phyloP scores from a whole-genome alignment of 2,113 vertebrate species.

The Phaetusa simplex region DNA sequence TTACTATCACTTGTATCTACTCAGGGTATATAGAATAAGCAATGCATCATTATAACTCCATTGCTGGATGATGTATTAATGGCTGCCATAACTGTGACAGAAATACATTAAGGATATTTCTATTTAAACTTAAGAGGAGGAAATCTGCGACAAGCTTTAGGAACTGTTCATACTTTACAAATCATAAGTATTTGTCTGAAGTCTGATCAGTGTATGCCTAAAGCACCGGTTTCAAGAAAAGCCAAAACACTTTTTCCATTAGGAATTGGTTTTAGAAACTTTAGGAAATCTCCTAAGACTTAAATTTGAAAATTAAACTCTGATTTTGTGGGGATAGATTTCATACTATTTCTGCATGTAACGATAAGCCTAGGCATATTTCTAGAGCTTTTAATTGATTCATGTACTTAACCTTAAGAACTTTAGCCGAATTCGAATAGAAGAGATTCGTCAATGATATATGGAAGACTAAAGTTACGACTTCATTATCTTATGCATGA shows the following conservation, averaged over 20 bases:
- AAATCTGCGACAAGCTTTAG: not conserved
- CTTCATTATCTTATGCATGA: not conserved
- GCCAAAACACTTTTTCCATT: not conserved
- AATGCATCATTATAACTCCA: conserved; percentile 25
- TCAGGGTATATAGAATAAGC: not conserved
- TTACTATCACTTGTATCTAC: not conserved
- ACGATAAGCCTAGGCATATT: not conserved
- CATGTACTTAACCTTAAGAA: not conserved
- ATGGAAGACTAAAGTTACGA: not conserved
- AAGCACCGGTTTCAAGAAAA: not conserved
- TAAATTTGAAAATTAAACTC: not conserved
- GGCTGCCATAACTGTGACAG: conserved; percentile 20
- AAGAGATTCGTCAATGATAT: not conserved
- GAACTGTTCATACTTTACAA: not conserved
- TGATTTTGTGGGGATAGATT: not conserved
- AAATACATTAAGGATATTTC: conserved; percentile 44
- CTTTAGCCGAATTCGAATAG: not conserved
- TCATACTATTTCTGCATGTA: not conserved
- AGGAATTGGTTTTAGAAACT: not conserved
- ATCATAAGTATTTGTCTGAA: not conserved
- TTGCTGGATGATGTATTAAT: conserved; percentile 49
- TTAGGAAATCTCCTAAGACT: not conserved
- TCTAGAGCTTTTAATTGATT: not conserved
- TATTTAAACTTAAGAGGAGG: not conserved
- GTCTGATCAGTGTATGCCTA: not conserved